Evolutionary conservation across 2,797 vertebrate species (phyloP).

Genomic region (Catostomus latipinnis): DNA sequence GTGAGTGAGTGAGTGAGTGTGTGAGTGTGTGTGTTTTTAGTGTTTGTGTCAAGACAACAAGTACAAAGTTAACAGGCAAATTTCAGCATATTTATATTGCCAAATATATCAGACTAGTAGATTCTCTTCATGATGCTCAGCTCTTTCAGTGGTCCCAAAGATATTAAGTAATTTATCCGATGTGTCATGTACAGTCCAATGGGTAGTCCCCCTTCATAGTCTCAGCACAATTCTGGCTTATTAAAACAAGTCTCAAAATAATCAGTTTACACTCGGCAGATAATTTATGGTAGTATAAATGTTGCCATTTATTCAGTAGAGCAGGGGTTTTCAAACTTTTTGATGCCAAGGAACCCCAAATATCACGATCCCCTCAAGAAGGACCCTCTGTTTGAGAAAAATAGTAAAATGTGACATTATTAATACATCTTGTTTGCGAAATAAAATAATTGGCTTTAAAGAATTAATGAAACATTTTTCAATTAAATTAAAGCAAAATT

Average conservation of each 20-base stretch:
- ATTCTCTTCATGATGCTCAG: conserved; percentile 17
- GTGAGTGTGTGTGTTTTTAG: neutral
- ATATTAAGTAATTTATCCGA: neutral
- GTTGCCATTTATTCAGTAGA: neutral
- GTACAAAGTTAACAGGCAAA: neutral
- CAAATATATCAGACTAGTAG: conserved; percentile 5
- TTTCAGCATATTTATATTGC: neutral
- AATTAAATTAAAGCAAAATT: too few relatives aligned
- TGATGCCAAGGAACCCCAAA: too few relatives aligned
- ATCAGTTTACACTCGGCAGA: neutral
- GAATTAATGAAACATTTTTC: too few relatives aligned
- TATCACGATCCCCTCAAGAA: too few relatives aligned
- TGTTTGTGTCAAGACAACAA: conserved; percentile 1
- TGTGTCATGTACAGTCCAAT: neutral
- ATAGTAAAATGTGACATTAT: too few relatives aligned
- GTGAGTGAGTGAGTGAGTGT: neutral
- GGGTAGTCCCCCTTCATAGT: neutral
- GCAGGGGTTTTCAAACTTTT: too few relatives aligned
- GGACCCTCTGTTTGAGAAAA: too few relatives aligned
- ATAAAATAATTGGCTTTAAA: too few relatives aligned
- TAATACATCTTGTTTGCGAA: too few relatives aligned
- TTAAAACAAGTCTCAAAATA: conserved; percentile 21
- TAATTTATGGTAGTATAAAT: neutral
- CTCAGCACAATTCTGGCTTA: conserved; percentile 3
- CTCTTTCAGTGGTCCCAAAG: conserved; percentile 29